Evolutionary conservation across 1,140 invertebrate species (phyloP).

Genomic region (Brachionus asplanchnoidis): DNA sequence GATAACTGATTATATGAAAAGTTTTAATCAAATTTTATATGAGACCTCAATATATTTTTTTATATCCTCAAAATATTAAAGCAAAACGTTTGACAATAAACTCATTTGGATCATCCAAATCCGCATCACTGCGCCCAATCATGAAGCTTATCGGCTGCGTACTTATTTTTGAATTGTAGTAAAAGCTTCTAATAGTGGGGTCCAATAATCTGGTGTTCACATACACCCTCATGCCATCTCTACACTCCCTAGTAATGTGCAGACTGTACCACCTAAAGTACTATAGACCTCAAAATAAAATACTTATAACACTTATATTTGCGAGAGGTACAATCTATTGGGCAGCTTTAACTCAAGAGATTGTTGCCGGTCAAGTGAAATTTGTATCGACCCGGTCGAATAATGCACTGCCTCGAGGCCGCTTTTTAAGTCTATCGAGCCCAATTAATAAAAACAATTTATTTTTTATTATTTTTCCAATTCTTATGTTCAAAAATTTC

Average conservation of each 20-base stretch:
- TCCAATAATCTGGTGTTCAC: constrained; percentile 1
- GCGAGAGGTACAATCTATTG: neutral
- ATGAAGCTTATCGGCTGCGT: neutral
- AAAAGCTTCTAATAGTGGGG: neutral
- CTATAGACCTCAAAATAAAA: too few relatives aligned
- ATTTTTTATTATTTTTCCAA: too few relatives aligned
- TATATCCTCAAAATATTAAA: too few relatives aligned
- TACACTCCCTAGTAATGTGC: neutral
- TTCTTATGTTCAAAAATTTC: too few relatives aligned
- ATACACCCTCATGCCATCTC: constrained; percentile 9
- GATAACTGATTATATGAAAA: too few relatives aligned
- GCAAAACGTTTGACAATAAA: constrained; percentile 19
- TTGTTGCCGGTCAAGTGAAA: neutral
- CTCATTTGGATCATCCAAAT: neutral
- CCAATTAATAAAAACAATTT: too few relatives aligned
- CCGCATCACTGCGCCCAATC: neutral
- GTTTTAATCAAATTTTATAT: too few relatives aligned
- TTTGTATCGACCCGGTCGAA: neutral
- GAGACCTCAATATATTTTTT: too few relatives aligned
- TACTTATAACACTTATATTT: too few relatives aligned
- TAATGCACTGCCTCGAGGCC: neutral
- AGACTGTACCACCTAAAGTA: constrained; percentile 9
- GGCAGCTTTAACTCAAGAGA: neutral
- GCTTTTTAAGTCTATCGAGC: neutral
- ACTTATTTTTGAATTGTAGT: neutral